Base-by-base conservation (phyloP, 2,113 vertebrate species). In the Uria aalge region DNA sequence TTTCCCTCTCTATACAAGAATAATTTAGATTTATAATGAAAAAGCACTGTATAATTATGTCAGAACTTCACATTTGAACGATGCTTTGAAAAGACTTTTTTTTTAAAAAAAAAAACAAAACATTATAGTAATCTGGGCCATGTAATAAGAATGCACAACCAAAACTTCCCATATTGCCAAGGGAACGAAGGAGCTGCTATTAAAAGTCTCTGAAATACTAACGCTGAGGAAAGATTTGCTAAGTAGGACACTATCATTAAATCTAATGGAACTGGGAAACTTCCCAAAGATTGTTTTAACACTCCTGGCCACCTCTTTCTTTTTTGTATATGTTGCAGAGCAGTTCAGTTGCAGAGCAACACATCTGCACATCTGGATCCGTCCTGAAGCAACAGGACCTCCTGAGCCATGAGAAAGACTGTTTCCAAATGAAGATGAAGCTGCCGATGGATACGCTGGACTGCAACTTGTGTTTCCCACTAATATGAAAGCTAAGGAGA, bases 151-250 rank as follows among this genome's bases (percentile, higher is more conserved):
- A 88, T 34, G 53, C 53, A 90, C 23, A 84, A 62, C 22, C 7
- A 7, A 81, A 97, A 66, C 38, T 72, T 82, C 43, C 38, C 30
- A 6, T 89, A 93, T 50, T 80, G 71, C 74, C 80, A 87, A 71
- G 83, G 92, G 96, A 90, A 89, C 90, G 56, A 78, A 91, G 53
- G 34, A 88, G 50, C 21, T 87, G 78, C 82, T 96, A 94, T 95
- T 95, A 94, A 80, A 96, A 96, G 74, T 76, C 94, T 91, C 89
- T 94, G 76, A 96, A 96, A 96, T 60, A 93, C 83, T 64, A 96
- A 93, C 0, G 11, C 29, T 88, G 64, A 92, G 59, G 89, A 47
- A 93, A 83, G 88, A 90, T 90, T 75, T 92, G 55, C 74, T 85
- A 97, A 97, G 69, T 94, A 96, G 93, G 94, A 67, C 90, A 86